Evolutionary conservation across 2,113 vertebrate genomes (phyloP), one percentile per base, ranked within the genome.

Genomic region (Menidia beryllina): DNA sequence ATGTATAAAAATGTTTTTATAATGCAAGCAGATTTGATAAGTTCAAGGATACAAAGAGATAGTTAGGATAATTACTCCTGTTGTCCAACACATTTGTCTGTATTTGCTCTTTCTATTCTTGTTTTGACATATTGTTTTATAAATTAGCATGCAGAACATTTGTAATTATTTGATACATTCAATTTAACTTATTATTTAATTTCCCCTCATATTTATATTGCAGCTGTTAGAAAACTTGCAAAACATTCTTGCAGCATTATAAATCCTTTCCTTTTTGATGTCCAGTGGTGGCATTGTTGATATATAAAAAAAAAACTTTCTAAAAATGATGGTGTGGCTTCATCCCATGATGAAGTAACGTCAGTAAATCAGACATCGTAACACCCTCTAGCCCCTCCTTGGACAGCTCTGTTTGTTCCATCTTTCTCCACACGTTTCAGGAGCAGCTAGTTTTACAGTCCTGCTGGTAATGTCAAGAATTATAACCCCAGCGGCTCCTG

Each of bases 391-490:
- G 81, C 59, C 15, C 38, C 60, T 53, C 47, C 63, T 45, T 6
- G 26, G 77, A 79, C 76, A 66, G 68, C 68, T 61, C 24, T 68
- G 65, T 69, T 79, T 55, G 68, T 72, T 80, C 54, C 36, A 63
- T 56, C 58, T 75, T 71, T 80, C 75, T 77, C 73, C 49, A 45
- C 84, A 64, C 82, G 80, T 79, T 51, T 78, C 52, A 10, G 48
- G 27, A 84, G 82, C 78, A 63, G 74, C 73, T 50, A 36, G 79
- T 9, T 82, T 89, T 86, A 85, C 77, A 71, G 75, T 78, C 75
- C 70, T 73, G 79, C 85, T 85, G 71, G 59, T 90, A 83, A 86
- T 73, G 63, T 87, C 80, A 82, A 68, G 82, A 86, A 85, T 86
- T 88, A 86, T 88, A 85, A 89, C 80, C 79, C 69, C 10, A 14